Percentiles rank a stretch among this genome's conserved stretches.
phyloP scores from a whole-genome alignment of 2,113 vertebrate genomes.

The Zingel zingel region DNA sequence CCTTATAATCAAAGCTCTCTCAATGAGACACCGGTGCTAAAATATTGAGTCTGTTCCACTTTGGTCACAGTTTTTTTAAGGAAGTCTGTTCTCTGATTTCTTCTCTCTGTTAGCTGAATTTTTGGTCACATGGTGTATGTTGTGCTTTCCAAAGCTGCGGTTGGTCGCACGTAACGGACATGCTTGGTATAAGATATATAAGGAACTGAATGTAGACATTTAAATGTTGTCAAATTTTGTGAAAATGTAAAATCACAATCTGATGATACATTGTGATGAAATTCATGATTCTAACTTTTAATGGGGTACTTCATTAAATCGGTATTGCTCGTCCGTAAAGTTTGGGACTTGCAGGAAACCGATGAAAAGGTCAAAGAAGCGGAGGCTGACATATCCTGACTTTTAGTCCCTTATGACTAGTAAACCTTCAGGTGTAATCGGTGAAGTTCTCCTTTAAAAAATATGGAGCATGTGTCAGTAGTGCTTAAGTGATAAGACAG shows the following conservation, averaged over 20 bases:
- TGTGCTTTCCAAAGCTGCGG: not conserved
- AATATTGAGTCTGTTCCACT: fast-evolving
- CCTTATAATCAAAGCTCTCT: not conserved
- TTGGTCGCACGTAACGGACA: not conserved
- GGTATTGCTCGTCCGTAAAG: no score
- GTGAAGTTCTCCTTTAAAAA: not conserved
- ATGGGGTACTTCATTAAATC: not conserved
- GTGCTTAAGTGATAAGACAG: not conserved
- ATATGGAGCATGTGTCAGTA: not conserved
- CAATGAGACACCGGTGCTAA: not conserved
- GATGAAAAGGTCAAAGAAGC: no score
- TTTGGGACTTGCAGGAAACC: no score
- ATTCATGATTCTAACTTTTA: not conserved
- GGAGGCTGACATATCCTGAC: no score
- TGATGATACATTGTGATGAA: not conserved
- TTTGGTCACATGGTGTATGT: not conserved
- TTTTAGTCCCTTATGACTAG: not conserved
- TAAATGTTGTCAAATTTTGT: not conserved
- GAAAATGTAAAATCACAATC: not conserved
- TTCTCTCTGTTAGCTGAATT: not conserved
- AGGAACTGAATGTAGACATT: not conserved
- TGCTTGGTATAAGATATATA: not conserved
- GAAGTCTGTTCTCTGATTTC: not conserved
- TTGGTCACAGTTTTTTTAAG: not conserved
- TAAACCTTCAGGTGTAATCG: not conserved